Base-by-base conservation (phyloP, 2,888 invertebrate genomes). In the Neoascia interrupta region DNA sequence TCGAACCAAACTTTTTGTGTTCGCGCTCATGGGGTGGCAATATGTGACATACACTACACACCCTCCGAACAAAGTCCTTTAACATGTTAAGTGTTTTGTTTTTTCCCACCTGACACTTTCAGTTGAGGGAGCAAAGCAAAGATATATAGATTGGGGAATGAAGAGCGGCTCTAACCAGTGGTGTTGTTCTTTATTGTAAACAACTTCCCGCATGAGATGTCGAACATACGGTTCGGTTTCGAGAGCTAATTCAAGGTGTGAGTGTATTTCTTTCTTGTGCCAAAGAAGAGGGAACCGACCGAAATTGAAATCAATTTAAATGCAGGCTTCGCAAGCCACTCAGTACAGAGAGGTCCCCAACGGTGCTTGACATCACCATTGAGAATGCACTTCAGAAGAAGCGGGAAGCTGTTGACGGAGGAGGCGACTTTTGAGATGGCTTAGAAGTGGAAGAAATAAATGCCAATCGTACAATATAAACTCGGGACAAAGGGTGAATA, bases 251-350 rank as follows among this genome's bases (percentile, higher is more conserved):
- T 54, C 72, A 64, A 58, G 53, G 70, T 64, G 70, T 53, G 58
- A 23, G 36, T 61, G 61, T 68, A 47, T 61, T 68, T 60, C 39
- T 64, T 66, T 43, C 18, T 15, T 10, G 11, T 60, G 47, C n/a
- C 37, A 11, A 21, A 39, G 41, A 58, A 45, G 41, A 43, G 58
- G 47, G 53, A 81, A 83, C 81, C n/a, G n/a, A n/a, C n/a, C 82
- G 74, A 84, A 83, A 84, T 83, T 83, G 82, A 82, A 83, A 83
- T 83, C 83, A 83, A 82, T 81, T 83, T 82, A 81, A 82, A 83
- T 82, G 73, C 74, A 79, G 61, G 79, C 73, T 76, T 41, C 64
- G 34, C 70, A 58, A 53, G 26, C 45, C 49, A 54, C 53, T 72
- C 60, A 47, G 37, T 26, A n/a, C n/a, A n/a, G n/a, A n/a, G 53